Conservation (phyloP, 2,888 invertebrate genomes). For the Acanthosepion lycidas region DNA sequence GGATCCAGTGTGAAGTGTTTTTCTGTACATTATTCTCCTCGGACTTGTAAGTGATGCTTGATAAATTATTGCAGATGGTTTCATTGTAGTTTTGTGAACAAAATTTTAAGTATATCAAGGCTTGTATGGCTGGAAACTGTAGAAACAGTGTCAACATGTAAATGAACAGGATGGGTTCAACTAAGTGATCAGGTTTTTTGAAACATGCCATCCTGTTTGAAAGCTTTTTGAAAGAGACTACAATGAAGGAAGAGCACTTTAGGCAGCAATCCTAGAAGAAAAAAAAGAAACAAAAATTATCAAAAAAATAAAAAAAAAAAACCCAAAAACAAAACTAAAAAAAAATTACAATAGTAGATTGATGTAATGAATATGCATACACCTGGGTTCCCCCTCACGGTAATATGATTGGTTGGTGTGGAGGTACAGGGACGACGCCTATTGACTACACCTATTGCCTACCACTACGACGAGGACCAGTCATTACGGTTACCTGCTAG, state of each 20-base stretch:
- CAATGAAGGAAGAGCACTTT: not conserved
- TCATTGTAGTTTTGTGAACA: conserved; percentile 64
- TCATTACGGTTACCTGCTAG: too few species aligned
- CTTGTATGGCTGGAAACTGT: conserved; percentile 74
- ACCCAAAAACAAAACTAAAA: not conserved
- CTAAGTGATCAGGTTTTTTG: conserved; percentile 65
- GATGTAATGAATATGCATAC: too few species aligned
- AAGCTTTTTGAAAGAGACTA: not conserved
- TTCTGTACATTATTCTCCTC: conserved; percentile 69
- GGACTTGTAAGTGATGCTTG: conserved; percentile 56
- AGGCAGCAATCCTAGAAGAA: not conserved
- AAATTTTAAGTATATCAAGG: conserved; percentile 74
- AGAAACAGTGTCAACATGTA: conserved; percentile 87
- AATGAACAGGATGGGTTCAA: conserved; percentile 89
- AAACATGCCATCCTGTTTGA: not conserved
- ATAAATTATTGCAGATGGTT: conserved; percentile 58
- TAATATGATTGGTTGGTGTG: too few species aligned
- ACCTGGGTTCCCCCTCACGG: too few species aligned
- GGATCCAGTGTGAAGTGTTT: conserved; percentile 71
- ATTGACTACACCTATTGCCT: too few species aligned
- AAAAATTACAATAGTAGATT: too few species aligned
- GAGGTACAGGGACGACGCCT: too few species aligned
- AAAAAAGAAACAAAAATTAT: not conserved
- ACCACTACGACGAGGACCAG: too few species aligned
- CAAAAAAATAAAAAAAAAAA: not conserved